Evolutionary conservation across 2,888 invertebrate species (phyloP), one percentile per base, ranked within the genome.

Genomic region (Tholera decimalis): DNA sequence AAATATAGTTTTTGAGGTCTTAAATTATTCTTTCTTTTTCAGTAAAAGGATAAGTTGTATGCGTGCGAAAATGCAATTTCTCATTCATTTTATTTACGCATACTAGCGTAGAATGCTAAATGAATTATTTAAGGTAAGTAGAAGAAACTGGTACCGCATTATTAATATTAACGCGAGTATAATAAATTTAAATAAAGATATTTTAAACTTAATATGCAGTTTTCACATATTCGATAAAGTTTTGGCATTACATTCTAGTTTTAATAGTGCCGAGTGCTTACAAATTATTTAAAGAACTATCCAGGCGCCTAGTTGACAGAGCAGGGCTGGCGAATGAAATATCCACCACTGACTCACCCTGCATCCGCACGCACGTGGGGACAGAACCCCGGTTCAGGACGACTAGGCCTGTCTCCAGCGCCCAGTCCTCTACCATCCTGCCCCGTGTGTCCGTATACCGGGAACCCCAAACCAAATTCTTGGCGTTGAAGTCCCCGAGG

Each of bases 41-140:
- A 37, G 15, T 35, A n/a, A 26, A 28, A n/a, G 24, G 11, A 7
- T 47, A 15, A 47, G 11, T n/a, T 43, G 35, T 18, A 26, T 53
- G 74, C 58, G 53, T 58, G 67, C 53, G 41, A 33, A 37, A 74
- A 59, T 50, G 39, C 24, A 13, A 50, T 71, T 58, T 39, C 9
- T 58, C 20, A 9, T 41, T 9, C 0, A 49, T 28, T 49, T 33
- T 49, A 53, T 49, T 54, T 33, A 46, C 33, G 18, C n/a, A 43
- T 22, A 41, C 26, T 63, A 26, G 37, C 43, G 11, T 13, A 3
- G n/a, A n/a, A n/a, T n/a, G n/a, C n/a, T n/a, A 71, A 61, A 54
- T 73, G 8, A 73, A 55, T 55, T 47, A 67, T 28, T 67, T n/a
- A 39, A 22, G 28, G 1, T 26, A 0, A 22, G 9, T 30, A n/a